A percentile compares a stretch with the other conserved stretches of the same genome.
Conservation (phyloP, 2,888 invertebrate genomes). For the Agelastica alni region DNA sequence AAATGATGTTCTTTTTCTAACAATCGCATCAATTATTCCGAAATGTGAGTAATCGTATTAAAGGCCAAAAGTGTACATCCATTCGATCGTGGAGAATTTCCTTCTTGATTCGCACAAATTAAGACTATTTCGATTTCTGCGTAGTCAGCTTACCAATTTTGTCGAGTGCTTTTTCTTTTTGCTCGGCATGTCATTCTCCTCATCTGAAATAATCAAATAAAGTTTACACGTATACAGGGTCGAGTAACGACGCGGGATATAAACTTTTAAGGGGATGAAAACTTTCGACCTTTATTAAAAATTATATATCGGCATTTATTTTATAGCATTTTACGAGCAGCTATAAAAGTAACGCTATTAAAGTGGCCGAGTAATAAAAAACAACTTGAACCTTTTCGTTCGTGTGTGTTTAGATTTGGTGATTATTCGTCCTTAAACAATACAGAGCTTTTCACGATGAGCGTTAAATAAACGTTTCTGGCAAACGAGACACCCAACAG, state of each 20-base stretch:
- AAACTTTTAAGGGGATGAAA: neutral
- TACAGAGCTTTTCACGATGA: too few species aligned
- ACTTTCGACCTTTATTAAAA: neutral
- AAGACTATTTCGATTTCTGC: neutral
- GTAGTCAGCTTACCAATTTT: neutral
- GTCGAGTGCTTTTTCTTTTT: neutral
- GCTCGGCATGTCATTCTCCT: neutral
- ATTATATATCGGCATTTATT: too few species aligned
- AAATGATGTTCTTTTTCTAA: too few species aligned
- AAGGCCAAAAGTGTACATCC: too few species aligned
- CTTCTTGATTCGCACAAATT: neutral
- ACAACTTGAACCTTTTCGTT: neutral
- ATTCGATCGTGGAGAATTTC: constrained; percentile 1
- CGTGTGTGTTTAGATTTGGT: neutral
- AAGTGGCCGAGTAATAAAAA: too few species aligned
- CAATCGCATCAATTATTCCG: too few species aligned
- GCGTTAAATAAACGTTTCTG: too few species aligned
- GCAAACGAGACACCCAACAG: too few species aligned
- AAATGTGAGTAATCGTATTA: too few species aligned
- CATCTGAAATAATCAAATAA: neutral
- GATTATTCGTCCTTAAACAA: neutral
- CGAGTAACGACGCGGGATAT: neutral
- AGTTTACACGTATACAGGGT: constrained; percentile 6
- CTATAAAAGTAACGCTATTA: too few species aligned
- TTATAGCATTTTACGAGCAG: too few species aligned